These are phyloP conservation scores for Xenopus petersii DNA, from an alignment of 2,797 vertebrate species.

Conservation along the genomic window DNA sequence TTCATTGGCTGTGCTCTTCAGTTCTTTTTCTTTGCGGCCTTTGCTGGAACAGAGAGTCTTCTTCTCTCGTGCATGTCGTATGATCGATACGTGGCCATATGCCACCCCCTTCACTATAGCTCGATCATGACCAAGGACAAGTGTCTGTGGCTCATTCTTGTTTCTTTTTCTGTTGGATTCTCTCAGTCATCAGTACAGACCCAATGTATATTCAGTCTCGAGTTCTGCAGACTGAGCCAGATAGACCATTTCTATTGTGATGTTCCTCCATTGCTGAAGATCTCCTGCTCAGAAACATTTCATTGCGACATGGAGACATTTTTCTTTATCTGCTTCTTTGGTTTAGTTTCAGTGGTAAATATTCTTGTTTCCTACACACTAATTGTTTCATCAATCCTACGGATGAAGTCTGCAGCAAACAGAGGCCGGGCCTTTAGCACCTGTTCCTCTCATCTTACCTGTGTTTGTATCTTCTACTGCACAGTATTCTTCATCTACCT, in stretches of 20 bases:
- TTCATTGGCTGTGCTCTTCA: neutral
- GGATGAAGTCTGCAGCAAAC: constrained; percentile 32
- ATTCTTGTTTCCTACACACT: constrained; percentile 48
- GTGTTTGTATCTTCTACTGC: constrained; percentile 49
- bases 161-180: constrained; percentile 17
- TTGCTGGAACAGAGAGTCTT: neutral
- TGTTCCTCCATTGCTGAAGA: constrained; percentile 49
- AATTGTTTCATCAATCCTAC: constrained; percentile 50
- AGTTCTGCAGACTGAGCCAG: constrained; percentile 44
- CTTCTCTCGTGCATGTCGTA: neutral
- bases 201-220: constrained; percentile 38
- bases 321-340: constrained; percentile 26
- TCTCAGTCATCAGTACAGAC: constrained; percentile 17
- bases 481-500: constrained; percentile 52
- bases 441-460: constrained; percentile 44
- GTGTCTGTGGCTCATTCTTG: constrained; percentile 44
- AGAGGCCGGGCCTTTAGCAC: constrained; percentile 35
- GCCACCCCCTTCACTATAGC: constrained; percentile 51
- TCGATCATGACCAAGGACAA: constrained; percentile 46
- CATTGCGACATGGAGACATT: constrained; percentile 36
- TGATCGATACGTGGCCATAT: constrained; percentile 46
- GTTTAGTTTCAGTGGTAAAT: constrained; percentile 46
- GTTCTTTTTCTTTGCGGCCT: neutral
- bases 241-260: constrained; percentile 57
- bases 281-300: constrained; percentile 49